Evolutionary conservation across 2,888 invertebrate genomes (phyloP).

Genomic region (Lasioglossum villosulum): DNA sequence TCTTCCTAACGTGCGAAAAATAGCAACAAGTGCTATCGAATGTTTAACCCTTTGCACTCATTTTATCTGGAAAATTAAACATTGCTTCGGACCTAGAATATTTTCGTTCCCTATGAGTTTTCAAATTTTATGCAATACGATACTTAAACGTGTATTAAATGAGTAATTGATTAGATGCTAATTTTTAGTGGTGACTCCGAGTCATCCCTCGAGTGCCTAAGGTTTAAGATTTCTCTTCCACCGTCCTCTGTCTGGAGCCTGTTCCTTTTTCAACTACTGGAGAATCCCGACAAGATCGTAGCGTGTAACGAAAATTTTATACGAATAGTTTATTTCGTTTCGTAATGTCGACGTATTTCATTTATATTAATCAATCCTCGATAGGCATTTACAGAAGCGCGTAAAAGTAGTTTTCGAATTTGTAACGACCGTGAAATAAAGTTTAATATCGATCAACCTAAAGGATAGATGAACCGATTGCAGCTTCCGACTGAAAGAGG

Average conservation of each 20-base stretch:
- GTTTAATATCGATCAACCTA: not conserved
- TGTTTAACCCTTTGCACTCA: not conserved
- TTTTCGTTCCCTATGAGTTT: too few species aligned
- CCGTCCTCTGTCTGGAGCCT: not conserved
- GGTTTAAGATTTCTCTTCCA: not conserved
- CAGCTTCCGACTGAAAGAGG: slow-evolving; percentile 13
- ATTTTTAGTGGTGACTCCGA: too few species aligned
- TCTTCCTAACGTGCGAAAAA: slow-evolving; percentile 17
- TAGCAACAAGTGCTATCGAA: slow-evolving; percentile 9
- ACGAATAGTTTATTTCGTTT: slow-evolving; percentile 19
- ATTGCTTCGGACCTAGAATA: too few species aligned
- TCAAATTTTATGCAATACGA: too few species aligned
- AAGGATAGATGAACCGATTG: slow-evolving; percentile 1
- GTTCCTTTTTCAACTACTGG: not conserved
- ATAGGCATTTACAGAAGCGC: slow-evolving; percentile 6
- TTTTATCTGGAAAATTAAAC: too few species aligned
- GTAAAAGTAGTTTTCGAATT: not conserved
- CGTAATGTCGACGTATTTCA: slow-evolving; percentile 24
- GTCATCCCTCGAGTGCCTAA: too few species aligned
- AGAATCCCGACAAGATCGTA: slow-evolving; percentile 14
- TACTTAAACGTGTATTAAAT: too few species aligned
- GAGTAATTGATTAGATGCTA: too few species aligned
- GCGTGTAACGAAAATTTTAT: slow-evolving; percentile 25
- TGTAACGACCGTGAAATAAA: not conserved
- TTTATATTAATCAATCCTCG: slow-evolving; percentile 30